phyloP scores from a whole-genome alignment of 1,140 invertebrate species.

The Tachypleus tridentatus region DNA sequence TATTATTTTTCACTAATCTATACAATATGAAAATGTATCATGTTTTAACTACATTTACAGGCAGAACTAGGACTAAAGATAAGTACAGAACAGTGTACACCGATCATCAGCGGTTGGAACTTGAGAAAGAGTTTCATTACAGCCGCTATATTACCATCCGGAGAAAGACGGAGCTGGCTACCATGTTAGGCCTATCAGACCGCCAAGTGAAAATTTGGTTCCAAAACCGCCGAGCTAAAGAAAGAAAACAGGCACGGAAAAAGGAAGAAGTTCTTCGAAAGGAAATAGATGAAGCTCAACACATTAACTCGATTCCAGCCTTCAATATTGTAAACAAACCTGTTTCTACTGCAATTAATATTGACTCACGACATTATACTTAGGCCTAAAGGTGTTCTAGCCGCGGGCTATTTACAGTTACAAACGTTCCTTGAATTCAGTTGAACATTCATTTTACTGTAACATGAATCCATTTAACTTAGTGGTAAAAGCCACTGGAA shows the following conservation, averaged over 20 bases:
- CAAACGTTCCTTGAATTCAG: no score
- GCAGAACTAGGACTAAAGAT: slow-evolving; percentile 95
- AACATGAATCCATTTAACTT: no score
- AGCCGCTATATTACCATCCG: slow-evolving; percentile 90
- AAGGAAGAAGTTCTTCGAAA: slow-evolving; percentile 47
- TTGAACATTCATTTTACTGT: no score
- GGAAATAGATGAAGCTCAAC: slow-evolving; percentile 22
- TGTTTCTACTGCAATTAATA: no score
- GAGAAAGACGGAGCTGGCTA: slow-evolving; percentile 81
- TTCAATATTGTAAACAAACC: no score
- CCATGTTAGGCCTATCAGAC: slow-evolving; percentile 69
- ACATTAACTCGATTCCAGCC: no score
- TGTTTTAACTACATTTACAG: slow-evolving; percentile 37
- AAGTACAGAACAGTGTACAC: slow-evolving; percentile 98
- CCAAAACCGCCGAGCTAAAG: slow-evolving; percentile 87
- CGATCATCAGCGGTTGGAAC: slow-evolving; percentile 86
- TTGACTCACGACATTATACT: no score
- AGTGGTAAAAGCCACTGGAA: no score
- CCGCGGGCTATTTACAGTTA: no score
- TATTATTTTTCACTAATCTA: no score
- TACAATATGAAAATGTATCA: no score
- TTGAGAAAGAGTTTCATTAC: slow-evolving; percentile 95
- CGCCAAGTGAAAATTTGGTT: slow-evolving; percentile 90
- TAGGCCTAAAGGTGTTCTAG: no score
- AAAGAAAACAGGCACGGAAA: slow-evolving; percentile 73